A percentile compares a stretch with the other conserved stretches of the same genome.
These are phyloP conservation scores for Drosophila saltans DNA, from an alignment of 1,140 invertebrate species.

Conservation along the genomic window DNA sequence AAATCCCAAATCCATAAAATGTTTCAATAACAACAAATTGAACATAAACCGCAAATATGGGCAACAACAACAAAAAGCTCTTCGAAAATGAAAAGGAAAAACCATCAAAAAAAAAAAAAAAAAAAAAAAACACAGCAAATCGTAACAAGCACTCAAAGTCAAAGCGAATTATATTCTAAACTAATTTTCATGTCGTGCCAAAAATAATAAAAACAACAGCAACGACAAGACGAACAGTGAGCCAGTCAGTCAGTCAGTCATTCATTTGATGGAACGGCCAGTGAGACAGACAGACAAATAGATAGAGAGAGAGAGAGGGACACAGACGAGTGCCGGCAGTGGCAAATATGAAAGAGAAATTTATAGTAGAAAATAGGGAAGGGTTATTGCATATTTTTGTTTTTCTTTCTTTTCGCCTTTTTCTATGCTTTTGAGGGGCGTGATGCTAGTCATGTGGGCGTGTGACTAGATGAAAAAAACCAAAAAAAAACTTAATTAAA, in stretches of 20 bases:
- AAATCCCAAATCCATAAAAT: slow-evolving; percentile 58
- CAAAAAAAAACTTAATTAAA: slow-evolving; percentile 74
- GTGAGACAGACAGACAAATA: slow-evolving; percentile 7
- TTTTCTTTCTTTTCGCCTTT: slow-evolving; percentile 5
- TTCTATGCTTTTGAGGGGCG: background rate
- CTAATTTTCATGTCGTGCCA: slow-evolving; percentile 80
- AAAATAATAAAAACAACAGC: slow-evolving; percentile 75
- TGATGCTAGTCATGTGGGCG: slow-evolving; percentile 1
- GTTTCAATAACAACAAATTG: slow-evolving; percentile 64
- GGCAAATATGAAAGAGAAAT: background rate
- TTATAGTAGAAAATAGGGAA: slow-evolving; percentile 16
- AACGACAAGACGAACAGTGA: slow-evolving; percentile 8
- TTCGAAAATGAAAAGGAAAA: slow-evolving; percentile 9
- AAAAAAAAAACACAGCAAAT: slow-evolving; percentile 54
- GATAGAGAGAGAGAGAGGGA: background rate
- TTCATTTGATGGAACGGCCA: no score
- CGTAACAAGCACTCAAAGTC: slow-evolving; percentile 80
- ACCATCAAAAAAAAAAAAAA: background rate
- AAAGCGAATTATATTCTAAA: slow-evolving; percentile 81
- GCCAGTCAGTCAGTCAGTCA: slow-evolving; percentile 1
- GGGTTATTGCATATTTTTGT: slow-evolving; percentile 38
- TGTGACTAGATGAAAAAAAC: slow-evolving; percentile 34
- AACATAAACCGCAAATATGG: slow-evolving; percentile 49
- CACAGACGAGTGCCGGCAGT: background rate
- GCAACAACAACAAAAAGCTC: slow-evolving; percentile 39